These are phyloP conservation scores for Otus scops DNA, from an alignment of 2,797 vertebrate genomes.

Conservation along the genomic window DNA sequence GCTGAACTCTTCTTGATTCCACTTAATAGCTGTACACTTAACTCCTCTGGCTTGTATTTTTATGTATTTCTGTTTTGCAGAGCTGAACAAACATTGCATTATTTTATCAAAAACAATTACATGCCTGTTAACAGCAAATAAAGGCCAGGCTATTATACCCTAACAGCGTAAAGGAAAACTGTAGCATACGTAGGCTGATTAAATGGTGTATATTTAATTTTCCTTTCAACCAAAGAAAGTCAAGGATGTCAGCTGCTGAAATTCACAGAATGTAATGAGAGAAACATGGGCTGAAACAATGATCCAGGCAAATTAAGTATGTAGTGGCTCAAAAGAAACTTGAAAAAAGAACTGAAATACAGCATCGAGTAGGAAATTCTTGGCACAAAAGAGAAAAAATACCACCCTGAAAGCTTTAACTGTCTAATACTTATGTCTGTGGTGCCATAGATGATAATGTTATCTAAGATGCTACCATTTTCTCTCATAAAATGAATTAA, in stretches of 20 bases:
- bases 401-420: neutral
- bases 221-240: constrained; percentile 20
- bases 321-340: neutral
- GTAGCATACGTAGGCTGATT: neutral
- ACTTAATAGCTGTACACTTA: neutral
- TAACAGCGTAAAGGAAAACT: neutral
- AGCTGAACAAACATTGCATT: constrained; percentile 4
- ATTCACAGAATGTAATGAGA: neutral
- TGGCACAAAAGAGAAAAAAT: neutral
- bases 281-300: neutral
- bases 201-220: constrained; percentile 40
- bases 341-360: neutral
- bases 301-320: neutral
- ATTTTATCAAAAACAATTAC: constrained; percentile 48
- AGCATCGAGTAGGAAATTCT: neutral
- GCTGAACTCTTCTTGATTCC: neutral
- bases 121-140: constrained; percentile 15
- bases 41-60: neutral
- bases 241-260: constrained; percentile 35
- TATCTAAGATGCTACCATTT: neutral
- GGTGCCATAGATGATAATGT: neutral
- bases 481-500: neutral
- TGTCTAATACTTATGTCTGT: neutral
- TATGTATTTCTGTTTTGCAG: neutral
- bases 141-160: constrained; percentile 34